Evolutionary conservation across 2,113 vertebrate species (phyloP), one percentile per base, ranked within the genome.

Genomic region (Tympanuchus pallidicinctus): DNA sequence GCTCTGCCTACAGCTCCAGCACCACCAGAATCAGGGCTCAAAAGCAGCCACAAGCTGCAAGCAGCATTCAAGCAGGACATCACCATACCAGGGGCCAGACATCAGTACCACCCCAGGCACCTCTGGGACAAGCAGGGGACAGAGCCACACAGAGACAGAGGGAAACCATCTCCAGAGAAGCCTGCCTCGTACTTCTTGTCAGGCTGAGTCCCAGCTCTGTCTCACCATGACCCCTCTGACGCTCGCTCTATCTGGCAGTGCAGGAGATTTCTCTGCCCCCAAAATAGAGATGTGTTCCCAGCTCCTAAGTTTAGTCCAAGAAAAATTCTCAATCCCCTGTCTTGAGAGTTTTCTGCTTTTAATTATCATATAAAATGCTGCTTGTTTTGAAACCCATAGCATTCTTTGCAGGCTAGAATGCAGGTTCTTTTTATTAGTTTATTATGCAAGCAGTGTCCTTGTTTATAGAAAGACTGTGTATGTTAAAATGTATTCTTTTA

Each of bases 351-450:
- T 94, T 96, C 97, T 97, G 96, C 90, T 97, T 95, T 94, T 87
- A 94, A 96, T 97, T 96, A 97, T 86, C 88, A n/a, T 89, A 65
- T 74, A 86, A 94, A 97, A 96, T 61, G 76, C 90, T 90, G 95
- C 86, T 95, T 94, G 90, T 88, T 97, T 95, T 97, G 96, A 95
- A 96, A 96, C 87, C 82, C 88, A 95, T 93, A 4, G 76, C 94
- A 92, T 94, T 97, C 95, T 94, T 95, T 97, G 94, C 94, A 94
- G 95, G 92, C 95, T 95, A 94, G 90, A 94, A 92, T 88, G 93
- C 97, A 97, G 97, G 96, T 96, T 96, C 96, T 97, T 97, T 96
- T 95, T 97, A 93, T 96, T 94, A 95, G 95, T 91, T 97, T 95
- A 96, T 96, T 96, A 94, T 97, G 96, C 95, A 96, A 95, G 90